Percentiles rank a stretch among this genome's conserved stretches.
phyloP scores from a whole-genome alignment of 2,888 invertebrate species.

The Heterodera filipjevi region DNA sequence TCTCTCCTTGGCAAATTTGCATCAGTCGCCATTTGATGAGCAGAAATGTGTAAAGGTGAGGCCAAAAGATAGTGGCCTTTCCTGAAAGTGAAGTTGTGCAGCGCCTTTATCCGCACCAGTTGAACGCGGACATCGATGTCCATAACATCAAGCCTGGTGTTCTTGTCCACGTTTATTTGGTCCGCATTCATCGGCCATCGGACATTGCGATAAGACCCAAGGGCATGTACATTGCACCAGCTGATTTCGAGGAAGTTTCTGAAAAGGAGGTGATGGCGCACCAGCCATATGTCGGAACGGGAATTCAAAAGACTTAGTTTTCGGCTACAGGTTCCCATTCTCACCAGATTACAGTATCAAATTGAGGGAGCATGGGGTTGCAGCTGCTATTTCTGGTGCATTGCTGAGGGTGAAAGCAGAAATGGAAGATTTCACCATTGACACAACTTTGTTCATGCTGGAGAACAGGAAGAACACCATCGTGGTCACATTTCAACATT shows the following conservation, averaged over 20 bases:
- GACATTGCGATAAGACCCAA: background rate
- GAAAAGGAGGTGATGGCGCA: background rate
- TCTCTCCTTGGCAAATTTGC: too few species aligned
- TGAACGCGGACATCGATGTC: background rate
- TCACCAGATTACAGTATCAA: background rate
- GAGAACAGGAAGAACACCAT: background rate
- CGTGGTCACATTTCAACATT: background rate
- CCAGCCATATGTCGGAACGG: background rate
- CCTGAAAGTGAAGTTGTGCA: background rate
- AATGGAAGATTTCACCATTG: background rate
- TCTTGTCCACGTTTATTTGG: background rate
- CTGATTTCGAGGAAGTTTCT: background rate
- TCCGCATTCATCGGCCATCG: background rate
- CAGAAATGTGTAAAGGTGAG: too few species aligned
- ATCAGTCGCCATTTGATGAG: too few species aligned
- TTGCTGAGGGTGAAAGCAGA: constrained; percentile 6
- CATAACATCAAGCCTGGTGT: background rate
- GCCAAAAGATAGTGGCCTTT: too few species aligned
- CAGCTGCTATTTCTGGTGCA: background rate
- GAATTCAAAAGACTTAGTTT: background rate
- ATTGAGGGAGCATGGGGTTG: background rate
- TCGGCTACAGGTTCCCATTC: background rate
- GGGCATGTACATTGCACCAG: background rate
- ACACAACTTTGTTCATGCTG: background rate
- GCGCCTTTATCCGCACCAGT: background rate